A percentile compares a stretch with the other conserved stretches of the same genome.
phyloP scores from a whole-genome alignment of 2,113 vertebrate genomes.

The Circaetus cinerascens region DNA sequence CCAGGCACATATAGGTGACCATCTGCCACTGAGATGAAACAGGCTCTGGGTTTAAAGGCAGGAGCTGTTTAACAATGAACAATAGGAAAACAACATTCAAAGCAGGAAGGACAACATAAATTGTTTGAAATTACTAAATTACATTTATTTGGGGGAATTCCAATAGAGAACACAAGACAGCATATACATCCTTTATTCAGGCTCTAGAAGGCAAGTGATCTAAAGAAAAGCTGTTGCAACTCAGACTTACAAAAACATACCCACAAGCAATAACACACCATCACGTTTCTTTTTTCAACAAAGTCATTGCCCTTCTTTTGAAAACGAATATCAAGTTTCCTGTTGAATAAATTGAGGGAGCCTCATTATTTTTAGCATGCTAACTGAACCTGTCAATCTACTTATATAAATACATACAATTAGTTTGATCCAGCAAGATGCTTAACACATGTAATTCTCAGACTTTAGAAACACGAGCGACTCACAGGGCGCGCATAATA shows the following conservation, averaged over 20 bases:
- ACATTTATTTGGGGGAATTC: slow-evolving; percentile 21
- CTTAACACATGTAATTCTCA: background rate
- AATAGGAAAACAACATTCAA: background rate
- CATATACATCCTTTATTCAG: background rate
- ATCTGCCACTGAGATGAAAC: background rate
- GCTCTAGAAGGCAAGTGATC: background rate
- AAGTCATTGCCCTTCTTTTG: background rate
- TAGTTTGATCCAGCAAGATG: slow-evolving; percentile 8
- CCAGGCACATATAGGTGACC: background rate
- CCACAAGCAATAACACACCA: background rate
- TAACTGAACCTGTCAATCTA: background rate
- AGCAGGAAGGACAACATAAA: background rate
- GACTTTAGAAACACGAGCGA: background rate
- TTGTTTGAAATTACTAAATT: background rate
- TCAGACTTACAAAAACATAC: background rate
- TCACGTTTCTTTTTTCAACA: background rate
- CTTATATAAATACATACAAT: background rate
- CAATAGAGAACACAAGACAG: background rate
- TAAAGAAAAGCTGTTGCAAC: background rate
- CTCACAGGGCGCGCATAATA: background rate
- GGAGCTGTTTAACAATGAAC: background rate
- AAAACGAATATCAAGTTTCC: slow-evolving; percentile 19
- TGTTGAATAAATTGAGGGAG: slow-evolving; percentile 3
- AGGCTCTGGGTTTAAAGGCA: background rate
- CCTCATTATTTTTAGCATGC: slow-evolving; percentile 11